A percentile compares a stretch with the other conserved stretches of the same genome.
Evolutionary conservation across 2,113 vertebrate genomes (phyloP).

Genomic region (Girardinichthys multiradiatus): DNA sequence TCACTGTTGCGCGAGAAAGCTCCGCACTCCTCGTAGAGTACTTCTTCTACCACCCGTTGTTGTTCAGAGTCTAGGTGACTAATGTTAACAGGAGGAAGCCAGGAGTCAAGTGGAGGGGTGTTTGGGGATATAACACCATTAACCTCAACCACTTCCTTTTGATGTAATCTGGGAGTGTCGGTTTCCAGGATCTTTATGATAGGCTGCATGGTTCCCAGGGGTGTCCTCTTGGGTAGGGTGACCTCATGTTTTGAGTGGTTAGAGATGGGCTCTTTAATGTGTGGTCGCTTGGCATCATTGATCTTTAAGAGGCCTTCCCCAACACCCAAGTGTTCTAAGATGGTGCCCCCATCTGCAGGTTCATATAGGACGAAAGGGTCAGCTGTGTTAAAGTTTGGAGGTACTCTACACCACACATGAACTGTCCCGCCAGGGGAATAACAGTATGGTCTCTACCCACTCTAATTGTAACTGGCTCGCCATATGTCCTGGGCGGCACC

Average conservation of each 20-base stretch:
- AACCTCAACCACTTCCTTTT: too few relatives aligned
- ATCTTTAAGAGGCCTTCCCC: too few relatives aligned
- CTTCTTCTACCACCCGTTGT: too few relatives aligned
- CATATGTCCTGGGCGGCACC: background rate
- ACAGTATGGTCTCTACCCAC: background rate
- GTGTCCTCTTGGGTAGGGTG: slow-evolving; percentile 3
- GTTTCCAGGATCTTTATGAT: too few relatives aligned
- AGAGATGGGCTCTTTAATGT: background rate
- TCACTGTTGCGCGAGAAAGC: too few relatives aligned
- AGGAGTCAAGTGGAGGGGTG: too few relatives aligned
- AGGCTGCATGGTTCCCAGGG: background rate
- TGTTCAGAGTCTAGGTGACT: slow-evolving; percentile 12
- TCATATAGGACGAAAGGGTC: too few relatives aligned
- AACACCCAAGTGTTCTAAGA: too few relatives aligned
- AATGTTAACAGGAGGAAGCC: slow-evolving; percentile 3
- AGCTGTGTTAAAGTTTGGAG: background rate
- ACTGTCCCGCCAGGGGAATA: background rate
- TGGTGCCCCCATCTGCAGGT: too few relatives aligned
- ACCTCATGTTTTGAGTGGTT: slow-evolving; percentile 10
- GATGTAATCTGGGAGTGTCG: too few relatives aligned
- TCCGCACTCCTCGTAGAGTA: too few relatives aligned
- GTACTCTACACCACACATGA: slow-evolving; percentile 16
- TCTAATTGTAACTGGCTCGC: background rate
- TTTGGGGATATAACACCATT: too few relatives aligned
- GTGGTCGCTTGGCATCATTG: background rate